phyloP scores from a whole-genome alignment of 30 jellyfish, hydroid and myxozoan species.

The Aurelia sp. region DNA sequence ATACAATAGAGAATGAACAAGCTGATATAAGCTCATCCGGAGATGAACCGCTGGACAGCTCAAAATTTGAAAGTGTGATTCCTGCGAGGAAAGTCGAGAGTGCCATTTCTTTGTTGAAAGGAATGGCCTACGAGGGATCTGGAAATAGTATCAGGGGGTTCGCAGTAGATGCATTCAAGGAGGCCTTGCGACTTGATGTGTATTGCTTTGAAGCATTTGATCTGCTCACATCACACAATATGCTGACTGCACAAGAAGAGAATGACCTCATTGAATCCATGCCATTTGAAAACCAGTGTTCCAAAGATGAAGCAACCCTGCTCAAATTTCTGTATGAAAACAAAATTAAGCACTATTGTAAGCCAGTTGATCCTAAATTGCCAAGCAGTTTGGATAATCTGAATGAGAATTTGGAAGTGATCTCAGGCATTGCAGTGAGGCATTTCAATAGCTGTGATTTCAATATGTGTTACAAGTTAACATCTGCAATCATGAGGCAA shows the following conservation, averaged over 20 bases:
- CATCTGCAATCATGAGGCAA: slow-evolving; percentile 64
- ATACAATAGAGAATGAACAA: slow-evolving; percentile 69
- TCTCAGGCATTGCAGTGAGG: slow-evolving; percentile 70
- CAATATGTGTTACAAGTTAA: slow-evolving; percentile 60
- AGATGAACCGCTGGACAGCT: slow-evolving; percentile 35
- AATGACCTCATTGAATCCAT: slow-evolving; percentile 68
- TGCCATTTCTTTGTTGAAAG: slow-evolving; percentile 73
- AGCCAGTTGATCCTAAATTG: slow-evolving; percentile 72
- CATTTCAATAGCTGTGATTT: slow-evolving; percentile 85
- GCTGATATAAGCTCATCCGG: slow-evolving; percentile 18
- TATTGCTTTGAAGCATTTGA: slow-evolving; percentile 95
- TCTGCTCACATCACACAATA: slow-evolving; percentile 71
- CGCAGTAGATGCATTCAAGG: slow-evolving; percentile 89
- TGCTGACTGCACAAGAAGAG: slow-evolving; percentile 85
- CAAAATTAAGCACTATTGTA: slow-evolving; percentile 61
- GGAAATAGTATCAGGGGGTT: slow-evolving; percentile 58
- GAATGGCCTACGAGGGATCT: slow-evolving; percentile 83
- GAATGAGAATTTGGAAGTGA: slow-evolving; percentile 71
- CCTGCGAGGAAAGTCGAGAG: slow-evolving; percentile 79
- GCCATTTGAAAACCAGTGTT: slow-evolving; percentile 78
- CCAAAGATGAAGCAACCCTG: slow-evolving; percentile 68
- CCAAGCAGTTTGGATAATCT: slow-evolving; percentile 51
- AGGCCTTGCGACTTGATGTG: slow-evolving; percentile 85
- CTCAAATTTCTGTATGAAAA: slow-evolving; percentile 63
- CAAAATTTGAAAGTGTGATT: slow-evolving; percentile 29